Base-by-base conservation (phyloP, 2,113 vertebrate genomes). In the Rhipidura dahli region DNA sequence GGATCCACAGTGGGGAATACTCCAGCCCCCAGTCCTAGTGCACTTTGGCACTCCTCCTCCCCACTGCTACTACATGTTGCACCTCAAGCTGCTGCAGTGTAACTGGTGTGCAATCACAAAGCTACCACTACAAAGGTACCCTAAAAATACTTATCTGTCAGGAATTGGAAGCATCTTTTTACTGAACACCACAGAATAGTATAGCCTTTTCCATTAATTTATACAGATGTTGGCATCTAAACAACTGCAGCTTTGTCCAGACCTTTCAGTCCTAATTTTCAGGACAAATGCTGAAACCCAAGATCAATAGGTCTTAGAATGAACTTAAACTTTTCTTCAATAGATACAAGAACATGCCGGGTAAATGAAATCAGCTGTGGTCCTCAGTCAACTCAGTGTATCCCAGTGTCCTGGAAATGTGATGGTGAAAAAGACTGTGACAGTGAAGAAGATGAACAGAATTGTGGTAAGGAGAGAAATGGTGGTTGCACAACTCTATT, bases 381-480 rank as follows among this genome's bases (percentile, higher is more conserved):
- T 15, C 97, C 98, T 24, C 98, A 97, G 60, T 99, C 99, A 90
- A 99, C 98, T 49, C 99, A 99, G 93, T 99, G 99, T 84, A 99
- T 99, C 95, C 99, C 99, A 27, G 77, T 98, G 69, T 99, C 98
- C 98, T 99, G 99, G 99, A 98, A 99, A 84, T 99, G 99, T 95
- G 99, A 99, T 91, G 99, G 99, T 75, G 99, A 99, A 97, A 98
- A 96, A 94, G 99, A 99, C 97, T 99, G 99, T 95, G 99, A 99
- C 97, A 99, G 98, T 89, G 99, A 98, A 85, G 99, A 99, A 97
- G 99, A 99, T 89, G 99, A 99, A 97, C 96, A 98, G 83, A 98
- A 98, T 97, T 99, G 99, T 98, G 99, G 99, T 99, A 98, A 97
- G 99, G 97, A 93, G 85, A 53, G 69, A 61, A 89, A 54, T 2